phyloP scores from a whole-genome alignment of 2,888 invertebrate species.

The Agrypnus murinus region DNA sequence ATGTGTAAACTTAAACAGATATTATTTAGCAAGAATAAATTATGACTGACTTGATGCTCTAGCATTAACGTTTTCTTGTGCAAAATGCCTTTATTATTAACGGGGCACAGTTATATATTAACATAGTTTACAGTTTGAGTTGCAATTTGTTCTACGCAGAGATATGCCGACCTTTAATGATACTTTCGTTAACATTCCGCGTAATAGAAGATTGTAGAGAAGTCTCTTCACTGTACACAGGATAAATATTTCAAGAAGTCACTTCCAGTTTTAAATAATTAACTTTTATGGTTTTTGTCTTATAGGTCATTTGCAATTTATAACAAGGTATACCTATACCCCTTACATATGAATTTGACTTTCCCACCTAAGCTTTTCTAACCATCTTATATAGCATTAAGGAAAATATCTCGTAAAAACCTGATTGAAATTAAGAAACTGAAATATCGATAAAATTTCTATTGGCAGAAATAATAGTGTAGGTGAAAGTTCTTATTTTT shows the following conservation, averaged over 20 bases:
- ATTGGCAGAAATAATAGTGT: too few species aligned
- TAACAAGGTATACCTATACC: too few species aligned
- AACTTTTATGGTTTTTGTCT: too few species aligned
- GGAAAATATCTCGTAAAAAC: too few species aligned
- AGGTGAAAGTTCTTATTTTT: too few species aligned
- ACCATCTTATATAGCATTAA: too few species aligned
- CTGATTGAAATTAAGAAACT: too few species aligned
- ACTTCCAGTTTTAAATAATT: background rate
- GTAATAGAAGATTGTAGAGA: conserved; percentile 23
- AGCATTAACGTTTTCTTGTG: conserved; percentile 18
- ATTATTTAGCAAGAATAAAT: conserved; percentile 16
- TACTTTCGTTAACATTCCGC: conserved; percentile 34
- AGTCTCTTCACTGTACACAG: conserved; percentile 17
- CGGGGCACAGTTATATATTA: conserved; percentile 37
- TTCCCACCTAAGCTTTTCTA: too few species aligned
- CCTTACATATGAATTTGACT: too few species aligned
- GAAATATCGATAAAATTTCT: too few species aligned
- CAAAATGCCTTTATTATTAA: conserved; percentile 37
- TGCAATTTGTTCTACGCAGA: conserved; percentile 33
- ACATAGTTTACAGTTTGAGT: conserved; percentile 32
- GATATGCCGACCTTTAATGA: conserved; percentile 34
- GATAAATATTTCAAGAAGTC: conserved; percentile 30
- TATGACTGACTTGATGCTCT: conserved; percentile 21
- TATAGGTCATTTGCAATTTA: too few species aligned
- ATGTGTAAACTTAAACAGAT: background rate